Conservation (phyloP, 30 jellyfish, hydroid and myxozoan genomes). For the Sanderia malayensis region DNA sequence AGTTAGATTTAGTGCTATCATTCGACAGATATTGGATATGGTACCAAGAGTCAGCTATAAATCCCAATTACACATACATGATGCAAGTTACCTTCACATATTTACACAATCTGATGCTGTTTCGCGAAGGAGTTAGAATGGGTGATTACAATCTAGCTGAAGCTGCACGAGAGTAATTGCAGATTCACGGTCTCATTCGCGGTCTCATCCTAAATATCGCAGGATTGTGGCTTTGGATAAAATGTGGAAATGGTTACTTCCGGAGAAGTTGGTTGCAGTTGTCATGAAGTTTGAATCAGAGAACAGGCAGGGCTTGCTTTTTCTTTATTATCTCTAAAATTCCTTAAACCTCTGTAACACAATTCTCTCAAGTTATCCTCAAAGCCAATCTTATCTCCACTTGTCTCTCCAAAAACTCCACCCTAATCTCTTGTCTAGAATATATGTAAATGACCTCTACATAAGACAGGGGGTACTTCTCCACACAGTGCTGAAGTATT, state of each 20-base stretch:
- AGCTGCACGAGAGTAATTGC: background rate
- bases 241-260: background rate
- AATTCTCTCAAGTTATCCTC: too few relatives aligned
- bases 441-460: too few relatives aligned
- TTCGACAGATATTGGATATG: background rate
- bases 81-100: background rate
- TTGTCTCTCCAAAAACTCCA: too few relatives aligned
- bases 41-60: background rate
- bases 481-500: too few relatives aligned
- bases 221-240: background rate
- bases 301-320: too few relatives aligned
- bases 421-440: too few relatives aligned
- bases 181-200: background rate
- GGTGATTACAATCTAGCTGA: background rate
- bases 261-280: too few relatives aligned
- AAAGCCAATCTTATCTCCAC: too few relatives aligned
- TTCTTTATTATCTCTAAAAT: too few relatives aligned
- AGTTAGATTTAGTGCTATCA: background rate
- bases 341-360: too few relatives aligned
- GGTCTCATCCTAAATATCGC: background rate
- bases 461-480: too few relatives aligned
- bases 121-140: constrained; percentile 2
- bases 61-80: background rate
- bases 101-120: background rate
- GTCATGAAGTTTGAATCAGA: too few relatives aligned